These are phyloP conservation scores for Caerostris darwini DNA, from an alignment of 1,140 invertebrate species.

Conservation along the genomic window DNA sequence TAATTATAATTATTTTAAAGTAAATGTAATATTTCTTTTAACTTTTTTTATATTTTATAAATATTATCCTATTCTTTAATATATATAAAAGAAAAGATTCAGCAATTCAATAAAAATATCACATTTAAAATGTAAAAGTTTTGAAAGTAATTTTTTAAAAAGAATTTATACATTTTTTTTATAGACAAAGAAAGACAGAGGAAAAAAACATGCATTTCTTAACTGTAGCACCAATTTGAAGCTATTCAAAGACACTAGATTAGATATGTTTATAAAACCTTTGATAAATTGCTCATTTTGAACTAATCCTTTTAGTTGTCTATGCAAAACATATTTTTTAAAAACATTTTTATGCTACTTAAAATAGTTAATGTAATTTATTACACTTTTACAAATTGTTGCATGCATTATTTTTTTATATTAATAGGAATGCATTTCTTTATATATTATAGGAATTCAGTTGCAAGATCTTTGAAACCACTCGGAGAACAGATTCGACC, in stretches of 20 bases:
- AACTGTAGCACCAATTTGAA: no score
- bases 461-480: slow-evolving; percentile 89
- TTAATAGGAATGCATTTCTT: neutral
- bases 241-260: no score
- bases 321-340: neutral
- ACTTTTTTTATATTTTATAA: neutral
- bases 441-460: slow-evolving; percentile 86
- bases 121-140: no score
- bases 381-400: neutral
- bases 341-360: neutral
- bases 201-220: no score
- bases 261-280: neutral
- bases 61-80: neutral
- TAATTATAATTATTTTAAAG: neutral
- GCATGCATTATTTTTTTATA: neutral
- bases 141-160: no score
- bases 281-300: neutral
- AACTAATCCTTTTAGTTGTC: neutral
- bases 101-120: no score
- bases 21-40: neutral
- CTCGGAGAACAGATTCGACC: slow-evolving; percentile 88
- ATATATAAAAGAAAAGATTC: no score
- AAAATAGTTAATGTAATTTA: neutral
- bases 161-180: no score
- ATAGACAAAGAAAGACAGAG: no score